Evolutionary conservation across 1,140 invertebrate species (phyloP), one percentile per base, ranked within the genome.

Genomic region (Listronotus bonariensis): DNA sequence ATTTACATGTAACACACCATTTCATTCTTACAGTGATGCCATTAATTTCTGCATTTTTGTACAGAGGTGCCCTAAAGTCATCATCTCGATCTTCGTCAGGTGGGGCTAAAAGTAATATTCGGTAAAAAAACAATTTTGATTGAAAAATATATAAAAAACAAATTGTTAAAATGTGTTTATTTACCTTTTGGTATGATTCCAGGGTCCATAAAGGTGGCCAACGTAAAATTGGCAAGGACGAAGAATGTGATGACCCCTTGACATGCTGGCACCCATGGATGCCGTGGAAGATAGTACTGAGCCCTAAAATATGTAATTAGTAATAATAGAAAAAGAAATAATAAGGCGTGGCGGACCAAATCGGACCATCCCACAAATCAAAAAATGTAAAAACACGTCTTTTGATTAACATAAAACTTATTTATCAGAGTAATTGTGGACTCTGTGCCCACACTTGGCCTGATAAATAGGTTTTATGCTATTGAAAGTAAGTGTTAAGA

Each of bases 1-100:
- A 99, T 83, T 99, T 96, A 84, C 98, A 99, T 1, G 97, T 99
- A 59, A 95, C 90, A 82, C 98, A 99, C 97, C 97, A 99, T 83
- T 99, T 99, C 96, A 99, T 98, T 65, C 96, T 88, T 41, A 99
- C 95, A 14, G 94, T 97, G 60, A 98, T 97, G 55, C 96, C 95
- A 84, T 97, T 96, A 61, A 99, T 97, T 81, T 99, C 95, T 58
- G 98, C 93, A 80, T 92, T 99, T 83, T 97, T 98, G 77, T 98
- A 99, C 51, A 99, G 84, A 6, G 97, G 97, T 61, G 96, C 95
- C 73, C 96, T 85, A 76, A 97, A 95, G 81, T 99, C 97, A 82
- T 99, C 97, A 81, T 96, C 94, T 75, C 92, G 86, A 78, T 96
- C 92, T 86, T 98, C 96, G 82, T 97, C 95, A 83, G 94, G 90